phyloP scores from a whole-genome alignment of 2,113 vertebrate genomes.

The Balaenoptera acutorostrata region DNA sequence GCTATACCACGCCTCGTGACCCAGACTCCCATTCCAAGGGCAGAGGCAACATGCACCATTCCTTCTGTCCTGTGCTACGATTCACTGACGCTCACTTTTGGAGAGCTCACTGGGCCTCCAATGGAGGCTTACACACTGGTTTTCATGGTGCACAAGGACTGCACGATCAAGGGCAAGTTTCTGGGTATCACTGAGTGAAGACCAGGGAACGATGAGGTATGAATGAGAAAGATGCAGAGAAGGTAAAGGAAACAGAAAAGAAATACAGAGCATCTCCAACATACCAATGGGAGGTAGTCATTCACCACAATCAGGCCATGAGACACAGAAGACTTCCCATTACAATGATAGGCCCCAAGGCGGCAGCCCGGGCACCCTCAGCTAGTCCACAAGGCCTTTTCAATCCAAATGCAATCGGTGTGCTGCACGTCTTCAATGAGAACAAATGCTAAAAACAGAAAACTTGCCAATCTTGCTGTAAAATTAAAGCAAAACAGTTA shows the following conservation, averaged over 20 bases:
- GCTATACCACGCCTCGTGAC: background rate
- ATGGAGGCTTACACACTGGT: fast-evolving
- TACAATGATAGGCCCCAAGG: fast-evolving
- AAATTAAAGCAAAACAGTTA: background rate
- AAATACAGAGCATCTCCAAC: background rate
- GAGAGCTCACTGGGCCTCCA: background rate
- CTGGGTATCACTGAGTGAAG: background rate
- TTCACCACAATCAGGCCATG: background rate
- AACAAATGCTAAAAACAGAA: background rate
- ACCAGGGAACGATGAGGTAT: background rate
- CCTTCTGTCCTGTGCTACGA: background rate
- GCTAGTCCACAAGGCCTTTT: background rate
- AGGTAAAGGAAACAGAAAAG: background rate
- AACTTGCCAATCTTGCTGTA: background rate
- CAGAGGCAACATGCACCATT: fast-evolving
- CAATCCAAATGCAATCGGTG: fast-evolving
- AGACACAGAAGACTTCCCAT: background rate
- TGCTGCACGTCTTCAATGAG: fast-evolving
- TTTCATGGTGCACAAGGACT: fast-evolving
- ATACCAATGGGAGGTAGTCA: fast-evolving
- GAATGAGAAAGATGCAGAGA: background rate
- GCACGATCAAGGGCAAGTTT: background rate
- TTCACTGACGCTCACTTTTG: fast-evolving
- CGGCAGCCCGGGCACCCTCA: fast-evolving
- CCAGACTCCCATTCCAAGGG: background rate